These are phyloP conservation scores for Bedellia somnulentella DNA, from an alignment of 2,888 invertebrate genomes.

Conservation along the genomic window DNA sequence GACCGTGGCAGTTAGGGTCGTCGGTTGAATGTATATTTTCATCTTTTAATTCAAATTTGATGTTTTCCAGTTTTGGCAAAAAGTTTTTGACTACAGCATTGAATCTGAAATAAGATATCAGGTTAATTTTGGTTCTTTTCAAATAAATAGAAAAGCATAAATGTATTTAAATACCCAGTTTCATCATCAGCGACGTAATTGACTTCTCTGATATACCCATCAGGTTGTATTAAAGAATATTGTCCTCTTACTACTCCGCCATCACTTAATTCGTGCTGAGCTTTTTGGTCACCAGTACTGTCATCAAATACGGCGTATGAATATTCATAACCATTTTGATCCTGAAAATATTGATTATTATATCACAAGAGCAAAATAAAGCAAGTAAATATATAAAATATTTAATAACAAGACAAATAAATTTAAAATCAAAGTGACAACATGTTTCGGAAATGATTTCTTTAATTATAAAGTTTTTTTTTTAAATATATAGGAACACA, in stretches of 20 bases:
- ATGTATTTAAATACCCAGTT: constrained; percentile 41
- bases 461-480: too few species aligned
- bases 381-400: too few species aligned
- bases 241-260: constrained; percentile 54
- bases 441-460: too few species aligned
- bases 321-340: constrained; percentile 33
- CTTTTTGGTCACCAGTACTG: constrained; percentile 55
- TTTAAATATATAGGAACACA: too few species aligned
- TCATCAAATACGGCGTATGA: constrained; percentile 57
- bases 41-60: neutral
- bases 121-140: neutral
- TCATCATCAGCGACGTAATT: constrained; percentile 56
- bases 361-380: too few species aligned
- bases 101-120: constrained; percentile 20
- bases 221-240: constrained; percentile 56
- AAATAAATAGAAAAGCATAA: neutral
- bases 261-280: constrained; percentile 53
- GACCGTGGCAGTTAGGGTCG: neutral
- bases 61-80: constrained; percentile 6
- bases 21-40: neutral
- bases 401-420: too few species aligned
- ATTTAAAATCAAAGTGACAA: too few species aligned
- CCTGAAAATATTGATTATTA: too few species aligned
- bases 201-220: constrained; percentile 53
- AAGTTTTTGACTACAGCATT: constrained; percentile 33